These are phyloP conservation scores for Syngnathus typhle DNA, from an alignment of 2,113 vertebrate species.

Conservation along the genomic window DNA sequence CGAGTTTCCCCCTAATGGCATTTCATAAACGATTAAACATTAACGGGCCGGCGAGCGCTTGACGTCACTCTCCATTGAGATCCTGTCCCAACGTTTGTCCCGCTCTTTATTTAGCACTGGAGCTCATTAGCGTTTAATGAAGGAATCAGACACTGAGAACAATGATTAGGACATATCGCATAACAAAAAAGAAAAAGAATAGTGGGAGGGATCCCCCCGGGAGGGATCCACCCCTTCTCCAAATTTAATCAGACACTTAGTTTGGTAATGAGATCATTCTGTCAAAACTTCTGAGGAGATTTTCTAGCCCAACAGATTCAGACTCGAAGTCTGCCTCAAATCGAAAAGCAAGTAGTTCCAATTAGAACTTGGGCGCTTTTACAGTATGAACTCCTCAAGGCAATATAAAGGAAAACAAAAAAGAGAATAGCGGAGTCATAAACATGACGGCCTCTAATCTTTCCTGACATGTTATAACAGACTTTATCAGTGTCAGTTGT, in stretches of 20 bases:
- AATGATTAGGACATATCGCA: constrained; percentile 46
- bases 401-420: too few species aligned
- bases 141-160: constrained; percentile 51
- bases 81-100: constrained; percentile 42
- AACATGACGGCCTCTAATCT: constrained; percentile 15
- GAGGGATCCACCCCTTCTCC: too few species aligned
- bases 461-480: constrained; percentile 16
- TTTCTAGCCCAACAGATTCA: not conserved
- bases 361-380: too few species aligned
- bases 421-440: too few species aligned
- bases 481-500: constrained; percentile 20
- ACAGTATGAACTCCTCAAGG: too few species aligned
- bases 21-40: constrained; percentile 65
- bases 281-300: not conserved
- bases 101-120: constrained; percentile 35
- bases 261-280: not conserved
- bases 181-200: not conserved
- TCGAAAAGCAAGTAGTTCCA: too few species aligned
- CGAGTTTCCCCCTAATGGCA: constrained; percentile 39
- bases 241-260: not conserved
- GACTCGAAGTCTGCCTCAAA: not conserved
- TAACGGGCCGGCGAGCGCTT: constrained; percentile 31
- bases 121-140: constrained; percentile 62
- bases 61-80: constrained; percentile 32
- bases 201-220: not conserved